A percentile compares a stretch with the other conserved stretches of the same genome.
phyloP scores from a whole-genome alignment of 1,140 invertebrate genomes.

The Steinernema khuongi region DNA sequence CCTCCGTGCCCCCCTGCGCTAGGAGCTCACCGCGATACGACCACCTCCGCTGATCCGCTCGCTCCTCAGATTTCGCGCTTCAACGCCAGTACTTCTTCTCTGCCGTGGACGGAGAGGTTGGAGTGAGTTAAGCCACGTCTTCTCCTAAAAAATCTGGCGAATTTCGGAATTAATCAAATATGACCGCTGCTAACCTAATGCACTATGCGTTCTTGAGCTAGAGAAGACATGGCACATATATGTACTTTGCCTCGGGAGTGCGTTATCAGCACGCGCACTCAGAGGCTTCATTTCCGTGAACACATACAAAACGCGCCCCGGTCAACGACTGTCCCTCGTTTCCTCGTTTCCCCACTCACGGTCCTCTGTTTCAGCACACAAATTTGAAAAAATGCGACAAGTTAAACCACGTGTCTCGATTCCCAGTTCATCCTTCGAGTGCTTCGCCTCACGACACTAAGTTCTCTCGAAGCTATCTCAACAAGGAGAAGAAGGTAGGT shows the following conservation, averaged over 20 bases:
- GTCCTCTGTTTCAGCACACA: constrained; percentile 45
- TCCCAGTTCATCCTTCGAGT: constrained; percentile 49
- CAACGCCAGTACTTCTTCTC: neutral
- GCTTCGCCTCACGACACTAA: constrained; percentile 49
- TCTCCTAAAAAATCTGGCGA: too few species aligned
- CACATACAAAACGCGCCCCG: too few species aligned
- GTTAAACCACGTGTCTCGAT: constrained; percentile 49
- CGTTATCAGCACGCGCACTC: neutral
- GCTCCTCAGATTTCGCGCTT: neutral
- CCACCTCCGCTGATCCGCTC: neutral
- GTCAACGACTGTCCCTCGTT: too few species aligned
- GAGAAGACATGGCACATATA: constrained; percentile 19
- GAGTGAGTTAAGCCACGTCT: too few species aligned
- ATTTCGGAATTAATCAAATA: neutral
- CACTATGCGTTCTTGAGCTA: neutral
- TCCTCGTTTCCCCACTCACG: neutral
- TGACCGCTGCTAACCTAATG: neutral
- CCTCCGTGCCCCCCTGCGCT: neutral
- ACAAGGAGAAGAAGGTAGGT: constrained; percentile 55
- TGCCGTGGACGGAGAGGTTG: too few species aligned
- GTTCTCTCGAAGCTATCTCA: constrained; percentile 51
- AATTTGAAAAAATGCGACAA: constrained; percentile 55
- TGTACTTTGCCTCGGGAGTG: neutral
- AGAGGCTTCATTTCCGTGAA: neutral
- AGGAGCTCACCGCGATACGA: neutral